phyloP scores from a whole-genome alignment of 2,888 invertebrate genomes.

The Morinoia aosen region DNA sequence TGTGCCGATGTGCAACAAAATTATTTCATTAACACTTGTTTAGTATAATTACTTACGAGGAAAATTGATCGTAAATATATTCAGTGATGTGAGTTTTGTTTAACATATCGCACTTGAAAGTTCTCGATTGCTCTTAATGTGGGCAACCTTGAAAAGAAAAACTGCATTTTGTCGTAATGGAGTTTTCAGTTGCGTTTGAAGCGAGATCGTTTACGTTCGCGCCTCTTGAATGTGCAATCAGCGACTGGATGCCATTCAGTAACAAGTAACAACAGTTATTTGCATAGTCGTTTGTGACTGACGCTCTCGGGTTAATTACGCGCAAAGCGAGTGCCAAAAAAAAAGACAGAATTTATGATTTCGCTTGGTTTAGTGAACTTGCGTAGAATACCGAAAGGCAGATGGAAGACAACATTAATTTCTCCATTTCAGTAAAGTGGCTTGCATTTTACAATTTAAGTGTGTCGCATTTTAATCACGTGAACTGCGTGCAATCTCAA shows the following conservation, averaged over 20 bases:
- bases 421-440: neutral
- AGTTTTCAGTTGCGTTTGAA: neutral
- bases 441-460: neutral
- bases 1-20: neutral
- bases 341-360: neutral
- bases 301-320: neutral
- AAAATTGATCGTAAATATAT: neutral
- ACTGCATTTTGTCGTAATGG: neutral
- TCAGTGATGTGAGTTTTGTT: neutral
- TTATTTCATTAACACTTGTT: neutral
- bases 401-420: neutral
- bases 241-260: neutral
- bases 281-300: neutral
- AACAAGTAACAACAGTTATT: neutral
- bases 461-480: neutral
- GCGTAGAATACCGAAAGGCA: neutral
- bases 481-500: neutral
- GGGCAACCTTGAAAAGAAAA: neutral
- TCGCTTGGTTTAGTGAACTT: neutral
- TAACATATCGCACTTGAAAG: neutral
- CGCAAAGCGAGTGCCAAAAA: neutral
- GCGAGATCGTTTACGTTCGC: neutral
- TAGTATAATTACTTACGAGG: neutral
- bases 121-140: neutral
- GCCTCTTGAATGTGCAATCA: neutral